Evolutionary conservation across 2,113 vertebrate genomes (phyloP), one percentile per base, ranked within the genome.

Genomic region (Hippocampus mohnikei): DNA sequence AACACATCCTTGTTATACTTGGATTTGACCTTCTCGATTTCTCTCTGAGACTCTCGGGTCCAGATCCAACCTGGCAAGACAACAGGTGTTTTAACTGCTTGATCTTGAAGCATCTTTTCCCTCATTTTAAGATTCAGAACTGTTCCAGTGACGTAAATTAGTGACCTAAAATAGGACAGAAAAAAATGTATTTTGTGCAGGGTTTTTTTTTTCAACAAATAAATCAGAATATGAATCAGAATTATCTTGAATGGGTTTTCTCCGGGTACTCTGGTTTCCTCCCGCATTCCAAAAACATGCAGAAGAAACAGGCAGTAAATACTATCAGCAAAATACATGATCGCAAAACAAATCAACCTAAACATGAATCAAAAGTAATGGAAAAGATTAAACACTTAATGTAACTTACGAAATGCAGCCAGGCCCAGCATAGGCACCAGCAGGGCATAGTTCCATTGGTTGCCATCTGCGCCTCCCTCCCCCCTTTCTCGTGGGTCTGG

Each of bases 351-450:
- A 37, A 6, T 37, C 33, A 5, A 37, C 33, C 5, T 5, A 37
- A 37, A 37, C 33, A 37, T 37, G 33, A 37, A 37, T 37, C 33
- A 37, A 37, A 37, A 6, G 33, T 37, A 37, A 37, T 37, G 33
- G 33, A 37, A 37, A 37, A 37, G 5, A 37, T 60, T 16, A 3
- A 8, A 27, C 8, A 53, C 60, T 29, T 53, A 1, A 40, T 53
- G 42, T 63, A 80, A 95, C 96, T 96, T 90, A 98, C 97, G 95
- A 85, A 98, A 98, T 9, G 96, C 97, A 46, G 97, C 97, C 84
- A 98, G 82, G 70, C 95, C 96, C 86, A 98, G 90, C 95, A 96
- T 96, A 7, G 97, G 97, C 23, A 96, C 95, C 84, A 98, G 89
- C 33, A 98, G 81, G 12, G 96, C 96, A 52, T 98, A 98, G 88